These are phyloP conservation scores for Lithosia quadra DNA, from an alignment of 2,888 invertebrate genomes.

Conservation along the genomic window DNA sequence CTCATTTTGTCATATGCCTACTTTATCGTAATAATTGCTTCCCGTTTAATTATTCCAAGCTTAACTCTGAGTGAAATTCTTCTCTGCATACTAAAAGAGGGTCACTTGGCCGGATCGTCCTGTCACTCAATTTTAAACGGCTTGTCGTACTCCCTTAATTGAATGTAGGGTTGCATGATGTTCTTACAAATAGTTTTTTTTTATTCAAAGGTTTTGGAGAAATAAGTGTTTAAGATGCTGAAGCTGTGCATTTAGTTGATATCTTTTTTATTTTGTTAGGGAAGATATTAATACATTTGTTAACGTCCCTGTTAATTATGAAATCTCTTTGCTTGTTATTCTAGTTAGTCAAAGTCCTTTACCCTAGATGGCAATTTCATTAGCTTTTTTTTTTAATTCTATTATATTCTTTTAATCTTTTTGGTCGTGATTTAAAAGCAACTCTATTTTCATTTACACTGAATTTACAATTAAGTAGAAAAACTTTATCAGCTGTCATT, in stretches of 20 bases:
- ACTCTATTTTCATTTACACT: too few relatives aligned
- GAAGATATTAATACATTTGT: not conserved
- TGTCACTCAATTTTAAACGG: conserved; percentile 51
- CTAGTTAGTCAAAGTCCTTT: not conserved
- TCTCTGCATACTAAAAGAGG: conserved; percentile 42
- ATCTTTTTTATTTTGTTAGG: conserved; percentile 19
- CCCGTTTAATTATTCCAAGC: conserved; percentile 39
- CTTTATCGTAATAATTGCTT: conserved; percentile 37
- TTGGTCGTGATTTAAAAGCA: too few relatives aligned
- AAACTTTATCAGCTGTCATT: too few relatives aligned
- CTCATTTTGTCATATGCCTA: conserved; percentile 21
- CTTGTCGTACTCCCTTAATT: conserved; percentile 40
- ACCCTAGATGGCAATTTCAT: too few relatives aligned
- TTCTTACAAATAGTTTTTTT: conserved; percentile 33
- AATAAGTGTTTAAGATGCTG: conserved; percentile 19
- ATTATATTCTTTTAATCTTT: too few relatives aligned
- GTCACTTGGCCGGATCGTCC: conserved; percentile 32
- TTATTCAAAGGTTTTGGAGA: conserved; percentile 3
- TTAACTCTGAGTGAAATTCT: conserved; percentile 34
- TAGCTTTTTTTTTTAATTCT: too few relatives aligned
- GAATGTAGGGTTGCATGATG: conserved; percentile 39
- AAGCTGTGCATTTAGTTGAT: conserved; percentile 18
- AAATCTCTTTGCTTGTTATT: not conserved
- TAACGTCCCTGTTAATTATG: not conserved
- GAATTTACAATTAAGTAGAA: too few relatives aligned